phyloP scores from a whole-genome alignment of 2,113 vertebrate genomes.

The Hyperoodon ampullatus region DNA sequence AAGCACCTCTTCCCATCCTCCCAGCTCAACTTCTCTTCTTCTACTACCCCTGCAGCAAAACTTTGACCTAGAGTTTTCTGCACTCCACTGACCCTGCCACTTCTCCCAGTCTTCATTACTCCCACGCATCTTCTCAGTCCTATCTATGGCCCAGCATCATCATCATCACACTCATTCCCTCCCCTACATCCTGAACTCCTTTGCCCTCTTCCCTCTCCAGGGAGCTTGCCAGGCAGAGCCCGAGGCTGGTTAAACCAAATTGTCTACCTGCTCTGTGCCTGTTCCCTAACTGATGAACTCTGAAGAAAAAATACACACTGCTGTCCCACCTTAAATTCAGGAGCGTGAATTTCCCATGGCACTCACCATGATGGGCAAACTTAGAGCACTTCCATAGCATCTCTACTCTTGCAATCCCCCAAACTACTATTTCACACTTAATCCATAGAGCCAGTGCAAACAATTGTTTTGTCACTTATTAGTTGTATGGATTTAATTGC shows the following conservation, averaged over 20 bases:
- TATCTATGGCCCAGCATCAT: neutral
- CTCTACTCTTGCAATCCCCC: neutral
- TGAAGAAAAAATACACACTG: neutral
- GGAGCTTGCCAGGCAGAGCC: neutral
- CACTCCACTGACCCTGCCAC: rapidly evolving
- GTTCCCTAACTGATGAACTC: neutral
- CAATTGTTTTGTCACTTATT: neutral
- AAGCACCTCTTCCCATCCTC: neutral
- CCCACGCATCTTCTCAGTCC: neutral
- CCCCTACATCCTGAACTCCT: no score
- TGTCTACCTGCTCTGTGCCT: neutral
- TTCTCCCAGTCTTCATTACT: no score
- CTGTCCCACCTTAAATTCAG: neutral
- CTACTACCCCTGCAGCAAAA: neutral
- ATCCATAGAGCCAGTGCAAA: neutral
- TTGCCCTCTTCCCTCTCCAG: neutral
- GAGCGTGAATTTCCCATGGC: neutral
- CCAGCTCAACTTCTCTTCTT: neutral
- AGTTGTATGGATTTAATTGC: neutral
- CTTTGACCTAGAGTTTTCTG: neutral
- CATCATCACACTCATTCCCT: no score
- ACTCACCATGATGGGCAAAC: neutral
- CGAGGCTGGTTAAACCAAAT: neutral
- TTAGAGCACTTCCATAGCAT: neutral
- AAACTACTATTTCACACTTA: neutral